Conservation (phyloP, 2,888 invertebrate species). For the Noctuana brunneofusca region DNA sequence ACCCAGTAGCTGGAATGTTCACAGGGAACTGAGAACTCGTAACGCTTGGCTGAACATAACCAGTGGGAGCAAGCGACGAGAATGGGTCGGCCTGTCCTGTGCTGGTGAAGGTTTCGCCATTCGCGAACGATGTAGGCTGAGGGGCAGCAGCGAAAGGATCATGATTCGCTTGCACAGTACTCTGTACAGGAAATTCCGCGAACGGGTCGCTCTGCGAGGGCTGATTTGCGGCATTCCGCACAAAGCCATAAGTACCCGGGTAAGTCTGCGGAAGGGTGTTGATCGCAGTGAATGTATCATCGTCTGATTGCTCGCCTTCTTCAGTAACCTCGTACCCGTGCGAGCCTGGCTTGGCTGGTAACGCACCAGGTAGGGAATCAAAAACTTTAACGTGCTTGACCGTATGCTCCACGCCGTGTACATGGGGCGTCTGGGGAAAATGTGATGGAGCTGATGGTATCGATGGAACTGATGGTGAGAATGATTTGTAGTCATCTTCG, state of each 20-base stretch:
- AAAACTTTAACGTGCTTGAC: constrained; percentile 74
- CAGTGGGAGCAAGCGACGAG: constrained; percentile 49
- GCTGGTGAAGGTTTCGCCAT: constrained; percentile 55
- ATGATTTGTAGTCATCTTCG: constrained; percentile 59
- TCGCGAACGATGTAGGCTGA: constrained; percentile 53
- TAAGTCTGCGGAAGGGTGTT: constrained; percentile 62
- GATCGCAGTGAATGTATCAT: constrained; percentile 62
- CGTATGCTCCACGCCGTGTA: constrained; percentile 63
- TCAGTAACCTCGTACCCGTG: constrained; percentile 75
- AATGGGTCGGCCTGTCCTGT: constrained; percentile 51
- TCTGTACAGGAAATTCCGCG: constrained; percentile 53
- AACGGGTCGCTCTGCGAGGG: constrained; percentile 53
- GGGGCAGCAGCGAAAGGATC: constrained; percentile 56
- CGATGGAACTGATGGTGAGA: constrained; percentile 53
- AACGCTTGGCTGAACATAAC: constrained; percentile 45
- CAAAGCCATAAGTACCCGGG: constrained; percentile 62
- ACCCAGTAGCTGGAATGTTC: constrained; percentile 48
- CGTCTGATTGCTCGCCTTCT: constrained; percentile 64
- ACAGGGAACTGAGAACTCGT: constrained; percentile 57
- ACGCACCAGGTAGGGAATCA: constrained; percentile 63
- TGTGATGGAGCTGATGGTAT: constrained; percentile 51
- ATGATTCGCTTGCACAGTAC: constrained; percentile 50
- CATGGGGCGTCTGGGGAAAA: constrained; percentile 49
- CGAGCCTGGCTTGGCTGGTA: constrained; percentile 48
- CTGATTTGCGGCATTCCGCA: constrained; percentile 56